These are phyloP conservation scores for Podarcis siculus DNA, from an alignment of 2,797 vertebrate genomes.

Conservation along the genomic window DNA sequence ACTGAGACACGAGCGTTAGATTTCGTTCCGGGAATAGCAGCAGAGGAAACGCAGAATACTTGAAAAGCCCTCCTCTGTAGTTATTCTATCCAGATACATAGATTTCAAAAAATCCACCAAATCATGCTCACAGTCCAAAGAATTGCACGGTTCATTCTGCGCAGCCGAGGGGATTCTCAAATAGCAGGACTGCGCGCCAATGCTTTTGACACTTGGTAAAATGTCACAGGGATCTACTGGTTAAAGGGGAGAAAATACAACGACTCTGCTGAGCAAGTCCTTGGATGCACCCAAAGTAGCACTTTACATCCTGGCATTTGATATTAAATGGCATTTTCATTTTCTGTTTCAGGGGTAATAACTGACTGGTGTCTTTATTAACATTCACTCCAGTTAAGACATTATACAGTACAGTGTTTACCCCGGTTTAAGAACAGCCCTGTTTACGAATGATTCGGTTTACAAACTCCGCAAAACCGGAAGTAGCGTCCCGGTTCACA, in stretches of 20 bases:
- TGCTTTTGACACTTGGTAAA: background rate
- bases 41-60: background rate
- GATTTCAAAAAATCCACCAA: background rate
- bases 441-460: too few relatives aligned
- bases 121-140: background rate
- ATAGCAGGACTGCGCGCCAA: background rate
- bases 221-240: background rate
- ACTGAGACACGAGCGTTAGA: background rate
- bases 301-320: background rate
- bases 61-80: constrained; percentile 19
- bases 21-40: constrained; percentile 18
- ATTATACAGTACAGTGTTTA: background rate
- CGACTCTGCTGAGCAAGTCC: background rate
- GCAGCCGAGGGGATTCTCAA: background rate
- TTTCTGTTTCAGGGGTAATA: background rate
- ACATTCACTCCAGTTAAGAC: background rate
- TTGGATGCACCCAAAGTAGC: background rate
- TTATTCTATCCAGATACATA: background rate
- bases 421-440: too few relatives aligned
- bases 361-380: background rate
- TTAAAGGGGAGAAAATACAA: background rate
- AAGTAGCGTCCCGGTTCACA: too few relatives aligned
- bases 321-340: background rate
- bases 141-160: background rate
- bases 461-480: too few relatives aligned